Evolutionary conservation across 2,888 invertebrate genomes (phyloP).

Genomic region (Eilema griseolum): DNA sequence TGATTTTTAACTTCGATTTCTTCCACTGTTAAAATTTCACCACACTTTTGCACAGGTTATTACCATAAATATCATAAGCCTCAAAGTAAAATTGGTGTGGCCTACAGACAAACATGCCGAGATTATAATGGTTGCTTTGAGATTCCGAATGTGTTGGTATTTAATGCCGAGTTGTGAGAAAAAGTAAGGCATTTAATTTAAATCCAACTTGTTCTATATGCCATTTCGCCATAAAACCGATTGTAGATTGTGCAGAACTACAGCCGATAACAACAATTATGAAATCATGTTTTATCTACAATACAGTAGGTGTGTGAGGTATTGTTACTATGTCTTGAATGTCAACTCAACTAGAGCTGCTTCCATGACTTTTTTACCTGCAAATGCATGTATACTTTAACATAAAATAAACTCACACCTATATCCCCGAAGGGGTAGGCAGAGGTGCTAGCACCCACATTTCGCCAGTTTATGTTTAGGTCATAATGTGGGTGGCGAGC

Average conservation of each 20-base stretch:
- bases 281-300: neutral
- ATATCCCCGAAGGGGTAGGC: too few relatives aligned
- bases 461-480: too few relatives aligned
- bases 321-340: neutral
- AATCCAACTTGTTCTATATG: neutral
- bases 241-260: neutral
- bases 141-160: neutral
- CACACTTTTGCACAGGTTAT: too few relatives aligned
- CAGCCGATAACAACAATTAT: neutral
- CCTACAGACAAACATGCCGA: too few relatives aligned
- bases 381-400: neutral
- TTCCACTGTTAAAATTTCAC: too few relatives aligned
- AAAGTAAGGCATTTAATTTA: neutral
- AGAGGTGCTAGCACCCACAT: too few relatives aligned
- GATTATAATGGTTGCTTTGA: too few relatives aligned
- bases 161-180: neutral
- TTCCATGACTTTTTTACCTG: neutral
- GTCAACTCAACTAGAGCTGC: neutral
- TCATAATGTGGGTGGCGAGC: too few relatives aligned
- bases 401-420: too few relatives aligned
- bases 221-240: neutral
- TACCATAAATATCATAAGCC: too few relatives aligned
- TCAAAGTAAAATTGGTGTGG: too few relatives aligned
- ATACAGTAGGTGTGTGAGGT: neutral
- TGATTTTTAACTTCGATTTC: too few relatives aligned